A percentile compares a stretch with the other conserved stretches of the same genome.
These are phyloP conservation scores for Phaethon lepturus DNA, from an alignment of 2,113 vertebrate species.

Conservation along the genomic window DNA sequence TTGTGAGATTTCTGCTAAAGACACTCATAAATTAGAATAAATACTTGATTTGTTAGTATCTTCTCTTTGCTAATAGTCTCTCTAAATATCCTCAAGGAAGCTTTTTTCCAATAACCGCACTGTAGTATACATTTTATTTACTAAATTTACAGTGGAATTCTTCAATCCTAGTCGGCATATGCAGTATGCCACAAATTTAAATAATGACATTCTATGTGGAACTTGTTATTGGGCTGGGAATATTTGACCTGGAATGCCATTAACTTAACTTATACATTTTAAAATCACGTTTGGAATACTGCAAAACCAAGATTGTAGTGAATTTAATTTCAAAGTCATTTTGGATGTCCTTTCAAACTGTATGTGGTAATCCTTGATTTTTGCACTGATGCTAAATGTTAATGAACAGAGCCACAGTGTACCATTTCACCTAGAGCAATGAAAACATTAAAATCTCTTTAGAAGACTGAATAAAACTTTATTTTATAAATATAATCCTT, in stretches of 20 bases:
- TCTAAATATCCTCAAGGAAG: background rate
- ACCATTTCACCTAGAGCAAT: conserved; percentile 82
- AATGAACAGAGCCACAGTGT: conserved; percentile 79
- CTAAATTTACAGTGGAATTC: conserved; percentile 18
- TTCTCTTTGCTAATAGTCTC: background rate
- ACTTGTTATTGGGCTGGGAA: conserved; percentile 61
- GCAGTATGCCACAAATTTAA: conserved; percentile 64
- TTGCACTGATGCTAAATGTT: conserved; percentile 79
- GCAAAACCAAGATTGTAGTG: conserved; percentile 77
- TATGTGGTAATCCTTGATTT: conserved; percentile 80
- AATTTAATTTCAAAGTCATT: conserved; percentile 81
- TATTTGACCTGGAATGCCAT: conserved; percentile 77
- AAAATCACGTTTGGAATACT: conserved; percentile 75
- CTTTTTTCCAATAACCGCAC: background rate
- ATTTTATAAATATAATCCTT: conserved; percentile 89
- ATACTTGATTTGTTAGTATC: background rate
- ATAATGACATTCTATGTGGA: conserved; percentile 64
- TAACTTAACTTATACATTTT: conserved; percentile 78
- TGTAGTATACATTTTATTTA: conserved; percentile 54
- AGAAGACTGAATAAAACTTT: conserved; percentile 87
- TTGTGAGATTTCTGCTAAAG: background rate
- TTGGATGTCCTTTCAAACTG: conserved; percentile 77
- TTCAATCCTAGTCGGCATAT: conserved; percentile 13
- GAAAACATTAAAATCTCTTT: conserved; percentile 86
- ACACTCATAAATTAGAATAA: background rate